phyloP scores from a whole-genome alignment of 2,797 vertebrate species.

The Chaetophractus vellerosus region DNA sequence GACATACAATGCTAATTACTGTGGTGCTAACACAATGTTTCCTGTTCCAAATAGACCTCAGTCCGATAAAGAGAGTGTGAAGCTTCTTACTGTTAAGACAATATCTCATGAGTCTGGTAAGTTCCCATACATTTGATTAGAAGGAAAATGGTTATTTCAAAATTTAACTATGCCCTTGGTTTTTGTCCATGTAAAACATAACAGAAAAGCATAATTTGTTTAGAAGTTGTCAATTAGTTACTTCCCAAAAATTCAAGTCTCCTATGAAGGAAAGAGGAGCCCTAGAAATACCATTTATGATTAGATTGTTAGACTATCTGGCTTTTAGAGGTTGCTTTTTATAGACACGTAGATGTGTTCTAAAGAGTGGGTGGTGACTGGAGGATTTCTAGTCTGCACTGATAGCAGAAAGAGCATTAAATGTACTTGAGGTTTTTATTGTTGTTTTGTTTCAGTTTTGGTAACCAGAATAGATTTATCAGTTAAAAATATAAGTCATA shows the following conservation, averaged over 20 bases:
- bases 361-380: neutral
- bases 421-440: neutral
- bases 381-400: neutral
- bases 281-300: constrained; percentile 6
- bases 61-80: constrained; percentile 95
- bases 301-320: neutral
- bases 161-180: neutral
- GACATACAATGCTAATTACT: neutral
- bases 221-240: neutral
- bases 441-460: constrained; percentile 48
- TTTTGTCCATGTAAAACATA: constrained; percentile 25
- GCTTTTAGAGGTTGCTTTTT: neutral
- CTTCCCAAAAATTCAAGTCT: constrained; percentile 9
- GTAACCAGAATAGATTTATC: neutral
- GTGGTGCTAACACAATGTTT: constrained; percentile 58
- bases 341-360: neutral
- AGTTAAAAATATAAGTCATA: constrained; percentile 62
- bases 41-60: constrained; percentile 93
- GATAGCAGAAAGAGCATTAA: neutral
- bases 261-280: neutral
- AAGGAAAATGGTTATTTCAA: constrained; percentile 33
- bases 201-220: constrained; percentile 37
- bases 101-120: constrained; percentile 94
- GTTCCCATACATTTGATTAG: constrained; percentile 69
- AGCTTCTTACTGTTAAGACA: constrained; percentile 96